Base-by-base conservation (phyloP, 2,888 invertebrate genomes). In the Pelosia muscerda region DNA sequence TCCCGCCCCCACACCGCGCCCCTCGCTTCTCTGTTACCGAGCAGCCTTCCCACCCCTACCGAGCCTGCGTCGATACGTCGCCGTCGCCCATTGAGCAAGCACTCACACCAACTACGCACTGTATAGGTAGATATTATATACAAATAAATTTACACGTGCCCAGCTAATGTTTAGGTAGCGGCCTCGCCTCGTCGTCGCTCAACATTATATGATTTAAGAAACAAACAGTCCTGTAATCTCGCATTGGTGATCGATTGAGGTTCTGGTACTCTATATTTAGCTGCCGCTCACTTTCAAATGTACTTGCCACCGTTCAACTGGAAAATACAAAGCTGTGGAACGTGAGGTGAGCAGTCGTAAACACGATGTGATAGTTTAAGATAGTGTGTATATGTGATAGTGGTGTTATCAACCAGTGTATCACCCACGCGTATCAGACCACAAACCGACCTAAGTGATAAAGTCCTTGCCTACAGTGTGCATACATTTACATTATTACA, bases 41-140 rank as follows among this genome's bases (percentile, higher is more conserved):
- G 58, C 74, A 62, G 26, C 54, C 68, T 75, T 72, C 78, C 79
- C 71, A 72, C 78, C 69, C 74, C 75, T 75, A 70, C 65, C 74
- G 81, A 77, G 68, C 77, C 82, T 76, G 79, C 84, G 85, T 85
- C 90, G 84, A 88, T 86, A 87, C 84, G 49, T n/a, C 38, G 81
- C 83, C 86, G 81, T 82, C 87, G 82, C 90, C 87, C 91, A 90
- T 87, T 90, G 88, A 89, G 84, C 81, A 80, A 84, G 75, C 83
- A 82, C 86, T 77, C 84, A 84, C 82, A 73, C 86, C 73, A 71
- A 74, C 54, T 68, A 65, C 28, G 28, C 68, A 71, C 74, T 61
- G 59, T 72, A 72, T 26, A 34, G n/a, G 19, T 62, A 76, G 71
- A 73, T 59, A 68, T 58, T 66, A 56, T 38, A 25, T 61, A 34